These are phyloP conservation scores for Lacerta agilis DNA, from an alignment of 2,797 vertebrate genomes.

Conservation along the genomic window DNA sequence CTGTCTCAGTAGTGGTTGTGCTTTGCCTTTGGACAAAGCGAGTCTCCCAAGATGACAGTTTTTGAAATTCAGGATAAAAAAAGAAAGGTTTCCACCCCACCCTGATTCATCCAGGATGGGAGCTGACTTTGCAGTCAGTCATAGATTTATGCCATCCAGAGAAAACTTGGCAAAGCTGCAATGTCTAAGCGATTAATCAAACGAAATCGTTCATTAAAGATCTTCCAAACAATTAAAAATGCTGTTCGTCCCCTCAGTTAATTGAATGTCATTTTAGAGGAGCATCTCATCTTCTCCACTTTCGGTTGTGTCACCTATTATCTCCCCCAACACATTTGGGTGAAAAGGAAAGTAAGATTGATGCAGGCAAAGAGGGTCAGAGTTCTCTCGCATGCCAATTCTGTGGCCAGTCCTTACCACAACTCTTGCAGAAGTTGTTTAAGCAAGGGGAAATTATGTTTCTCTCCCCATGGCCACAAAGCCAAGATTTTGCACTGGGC, in stretches of 20 bases:
- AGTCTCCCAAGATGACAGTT: constrained; percentile 3
- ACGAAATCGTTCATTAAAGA: neutral
- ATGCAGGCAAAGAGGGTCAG: neutral
- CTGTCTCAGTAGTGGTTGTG: neutral
- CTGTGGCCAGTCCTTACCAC: neutral
- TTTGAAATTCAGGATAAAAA: neutral
- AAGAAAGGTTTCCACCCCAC: neutral
- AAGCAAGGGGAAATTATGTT: neutral
- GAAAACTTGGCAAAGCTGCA: neutral
- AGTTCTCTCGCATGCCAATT: neutral
- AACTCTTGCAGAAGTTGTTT: neutral
- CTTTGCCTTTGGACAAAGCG: neutral
- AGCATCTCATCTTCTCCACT: too few relatives aligned
- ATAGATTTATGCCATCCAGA: neutral
- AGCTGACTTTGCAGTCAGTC: constrained; percentile 12
- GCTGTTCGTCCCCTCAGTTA: neutral
- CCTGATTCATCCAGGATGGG: constrained; percentile 6
- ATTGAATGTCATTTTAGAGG: neutral
- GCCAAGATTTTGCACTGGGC: neutral
- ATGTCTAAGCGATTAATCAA: neutral
- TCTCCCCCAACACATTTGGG: neutral
- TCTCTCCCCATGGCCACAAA: neutral
- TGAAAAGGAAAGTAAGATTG: neutral
- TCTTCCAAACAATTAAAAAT: neutral
- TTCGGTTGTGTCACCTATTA: neutral